Evolutionary conservation across 2,888 invertebrate genomes (phyloP), one percentile per base, ranked within the genome.

Genomic region (Eutolmus rufibarbis): DNA sequence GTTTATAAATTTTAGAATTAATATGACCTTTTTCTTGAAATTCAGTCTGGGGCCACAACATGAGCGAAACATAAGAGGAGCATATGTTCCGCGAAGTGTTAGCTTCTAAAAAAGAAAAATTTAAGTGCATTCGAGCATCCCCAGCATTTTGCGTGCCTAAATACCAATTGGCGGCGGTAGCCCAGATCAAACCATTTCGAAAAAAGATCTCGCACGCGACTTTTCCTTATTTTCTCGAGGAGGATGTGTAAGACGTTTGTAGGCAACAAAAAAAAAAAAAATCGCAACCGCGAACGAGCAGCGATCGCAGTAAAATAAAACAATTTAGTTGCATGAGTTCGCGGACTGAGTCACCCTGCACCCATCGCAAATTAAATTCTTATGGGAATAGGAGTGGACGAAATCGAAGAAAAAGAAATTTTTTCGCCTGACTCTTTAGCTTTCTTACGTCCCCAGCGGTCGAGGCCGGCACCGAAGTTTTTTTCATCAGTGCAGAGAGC

Each of bases 341-440:
- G 51, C 31, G 43, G 56, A 56, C 81, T 81, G 46, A 81, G 76
- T 81, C 56, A 81, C 37, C n/a, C 37, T 19, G 57, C 37, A 19
- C 31, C n/a, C 40, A 19, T 82, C 16, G n/a, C 34, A 82, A 82
- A 82, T 82, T 82, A 37, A 82, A 82, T 82, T 82, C 82, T 82
- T 82, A 82, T 82, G 34, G 82, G 82, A 82, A 57, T 56, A 66
- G 82, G 82, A 56, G 57, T 23, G 28, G 57, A 37, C 34, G 19
- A 66, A 82, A 81, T 56, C 51, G 23, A 82, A 31, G 57, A 82
- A 82, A 57, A 82, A 82, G 37, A 66, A 66, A 82, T 51, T 46
- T 46, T 82, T 16, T 57, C 66, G 37, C 43, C 56, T 34, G 37
- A 19, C 57, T 82, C 40, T 34, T 57, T 56, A 31, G 16, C 16